phyloP scores from a whole-genome alignment of 2,888 invertebrate genomes.

The Xanthia icteritia region DNA sequence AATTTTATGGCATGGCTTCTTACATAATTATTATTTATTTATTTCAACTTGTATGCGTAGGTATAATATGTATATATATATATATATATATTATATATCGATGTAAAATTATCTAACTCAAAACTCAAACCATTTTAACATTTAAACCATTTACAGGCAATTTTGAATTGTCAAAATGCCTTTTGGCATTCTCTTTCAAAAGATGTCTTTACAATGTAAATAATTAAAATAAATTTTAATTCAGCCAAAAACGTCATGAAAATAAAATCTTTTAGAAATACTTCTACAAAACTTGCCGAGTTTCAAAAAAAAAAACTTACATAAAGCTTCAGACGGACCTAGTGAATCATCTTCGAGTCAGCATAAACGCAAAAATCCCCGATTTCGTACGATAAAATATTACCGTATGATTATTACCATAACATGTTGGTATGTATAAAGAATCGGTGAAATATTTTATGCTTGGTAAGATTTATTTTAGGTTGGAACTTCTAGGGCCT shows the following conservation, averaged over 20 bases:
- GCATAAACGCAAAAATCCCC: conserved; percentile 42
- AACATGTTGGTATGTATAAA: conserved; percentile 43
- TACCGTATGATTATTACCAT: conserved; percentile 41
- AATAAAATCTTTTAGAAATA: neutral
- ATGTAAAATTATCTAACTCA: neutral
- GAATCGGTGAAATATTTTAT: conserved; percentile 56
- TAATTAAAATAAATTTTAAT: too few species aligned
- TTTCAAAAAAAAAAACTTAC: conserved; percentile 1
- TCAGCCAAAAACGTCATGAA: neutral
- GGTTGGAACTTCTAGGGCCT: conserved; percentile 45
- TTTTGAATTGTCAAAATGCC: neutral
- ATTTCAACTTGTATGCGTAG: neutral
- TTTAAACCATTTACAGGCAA: neutral
- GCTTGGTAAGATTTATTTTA: conserved; percentile 44
- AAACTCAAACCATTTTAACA: neutral
- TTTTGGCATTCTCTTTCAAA: neutral
- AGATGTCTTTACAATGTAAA: neutral
- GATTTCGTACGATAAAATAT: conserved; percentile 44
- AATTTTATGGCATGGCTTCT: neutral
- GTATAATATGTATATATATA: too few species aligned
- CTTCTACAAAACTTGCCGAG: neutral
- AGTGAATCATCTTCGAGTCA: conserved; percentile 33
- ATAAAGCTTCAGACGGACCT: neutral
- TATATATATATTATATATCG: too few species aligned
- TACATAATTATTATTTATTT: neutral